These are phyloP conservation scores for Prorops nasuta DNA, from an alignment of 1,140 invertebrate genomes.

Conservation along the genomic window DNA sequence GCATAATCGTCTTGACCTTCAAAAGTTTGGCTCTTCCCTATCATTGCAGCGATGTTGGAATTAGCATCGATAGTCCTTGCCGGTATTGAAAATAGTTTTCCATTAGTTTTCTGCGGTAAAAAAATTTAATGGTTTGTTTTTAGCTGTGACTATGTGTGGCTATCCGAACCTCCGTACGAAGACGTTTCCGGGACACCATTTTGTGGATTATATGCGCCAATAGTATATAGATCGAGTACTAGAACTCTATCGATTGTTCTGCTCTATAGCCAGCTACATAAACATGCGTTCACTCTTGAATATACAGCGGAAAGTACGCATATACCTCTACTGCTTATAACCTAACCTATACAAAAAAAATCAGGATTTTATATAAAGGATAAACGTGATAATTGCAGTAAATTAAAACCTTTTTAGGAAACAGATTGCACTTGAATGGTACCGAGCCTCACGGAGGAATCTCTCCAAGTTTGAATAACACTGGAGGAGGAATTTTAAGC, in stretches of 20 bases:
- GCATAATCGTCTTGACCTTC: conserved; percentile 65
- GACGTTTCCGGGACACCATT: conserved; percentile 63
- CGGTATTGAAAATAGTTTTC: conserved; percentile 39
- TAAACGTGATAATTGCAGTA: background rate
- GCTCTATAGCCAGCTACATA: conserved; percentile 62
- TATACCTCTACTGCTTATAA: background rate
- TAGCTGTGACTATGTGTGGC: conserved; percentile 68
- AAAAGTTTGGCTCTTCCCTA: conserved; percentile 54
- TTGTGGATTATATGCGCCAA: conserved; percentile 60
- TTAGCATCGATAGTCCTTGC: conserved; percentile 48
- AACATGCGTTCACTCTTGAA: conserved; percentile 67
- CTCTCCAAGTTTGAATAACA: conserved; percentile 45
- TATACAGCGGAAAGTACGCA: conserved; percentile 67
- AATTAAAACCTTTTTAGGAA: conserved; percentile 58
- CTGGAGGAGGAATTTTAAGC: conserved; percentile 52
- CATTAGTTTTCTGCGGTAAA: too few relatives aligned
- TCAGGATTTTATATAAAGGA: background rate
- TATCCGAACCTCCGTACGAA: conserved; percentile 69
- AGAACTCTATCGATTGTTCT: conserved; percentile 63
- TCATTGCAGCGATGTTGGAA: conserved; percentile 46
- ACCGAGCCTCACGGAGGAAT: conserved; percentile 40
- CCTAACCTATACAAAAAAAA: background rate
- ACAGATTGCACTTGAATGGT: conserved; percentile 62
- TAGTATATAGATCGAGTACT: conserved; percentile 64
- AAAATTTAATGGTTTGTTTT: conserved; percentile 41